These are phyloP conservation scores for Macroteleia sp. DNA, from an alignment of 2,888 invertebrate genomes.

Conservation along the genomic window DNA sequence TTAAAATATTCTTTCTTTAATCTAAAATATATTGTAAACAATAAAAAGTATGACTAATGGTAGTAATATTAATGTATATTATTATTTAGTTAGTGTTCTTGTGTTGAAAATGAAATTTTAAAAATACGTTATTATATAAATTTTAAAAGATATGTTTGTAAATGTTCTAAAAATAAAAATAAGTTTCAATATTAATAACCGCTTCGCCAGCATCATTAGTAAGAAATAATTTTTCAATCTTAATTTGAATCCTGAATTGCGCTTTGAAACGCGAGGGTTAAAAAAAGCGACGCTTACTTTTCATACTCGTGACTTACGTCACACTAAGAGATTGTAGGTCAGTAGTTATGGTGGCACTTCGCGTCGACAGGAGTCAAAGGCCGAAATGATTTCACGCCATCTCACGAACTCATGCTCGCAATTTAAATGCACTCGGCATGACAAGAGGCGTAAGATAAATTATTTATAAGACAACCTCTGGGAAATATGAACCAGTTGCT, in stretches of 20 bases:
- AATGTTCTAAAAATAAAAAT: too few relatives aligned
- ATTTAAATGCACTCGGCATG: slow-evolving; percentile 11
- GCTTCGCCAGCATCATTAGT: too few relatives aligned
- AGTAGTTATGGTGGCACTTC: slow-evolving; percentile 41
- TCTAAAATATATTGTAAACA: too few relatives aligned
- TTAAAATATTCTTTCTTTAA: too few relatives aligned
- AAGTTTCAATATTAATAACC: too few relatives aligned
- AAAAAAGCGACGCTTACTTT: background rate
- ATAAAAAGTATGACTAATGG: too few relatives aligned
- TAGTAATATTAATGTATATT: too few relatives aligned
- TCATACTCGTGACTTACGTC: slow-evolving; percentile 20
- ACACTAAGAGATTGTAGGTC: slow-evolving; percentile 25
- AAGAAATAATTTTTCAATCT: too few relatives aligned
- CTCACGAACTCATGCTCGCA: slow-evolving; percentile 19
- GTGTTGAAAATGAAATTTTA: too few relatives aligned
- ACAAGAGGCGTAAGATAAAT: slow-evolving; percentile 19
- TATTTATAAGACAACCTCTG: slow-evolving; percentile 21
- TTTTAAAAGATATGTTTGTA: too few relatives aligned
- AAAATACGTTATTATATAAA: too few relatives aligned
- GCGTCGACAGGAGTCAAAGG: slow-evolving; percentile 28
- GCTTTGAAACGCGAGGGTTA: slow-evolving; percentile 1
- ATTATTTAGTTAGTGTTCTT: too few relatives aligned
- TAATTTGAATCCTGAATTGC: slow-evolving; percentile 7
- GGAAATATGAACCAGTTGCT: background rate
- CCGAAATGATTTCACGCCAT: slow-evolving; percentile 28